Conservation (phyloP, 2,113 vertebrate genomes). For the Apteryx mantelli region DNA sequence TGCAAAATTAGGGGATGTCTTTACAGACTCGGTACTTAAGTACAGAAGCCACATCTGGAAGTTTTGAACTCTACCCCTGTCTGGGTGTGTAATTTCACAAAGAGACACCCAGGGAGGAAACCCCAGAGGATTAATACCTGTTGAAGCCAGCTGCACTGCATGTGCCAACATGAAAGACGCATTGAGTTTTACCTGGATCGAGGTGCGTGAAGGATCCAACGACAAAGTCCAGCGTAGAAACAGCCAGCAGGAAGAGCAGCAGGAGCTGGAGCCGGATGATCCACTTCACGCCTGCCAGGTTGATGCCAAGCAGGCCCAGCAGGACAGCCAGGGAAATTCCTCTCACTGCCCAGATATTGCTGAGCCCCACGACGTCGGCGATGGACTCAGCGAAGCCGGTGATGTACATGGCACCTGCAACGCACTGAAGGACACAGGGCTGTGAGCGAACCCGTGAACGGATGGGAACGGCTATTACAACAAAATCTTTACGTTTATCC, state of each 20-base stretch:
- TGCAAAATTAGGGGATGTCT: neutral
- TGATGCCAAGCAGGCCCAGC: conserved; percentile 92
- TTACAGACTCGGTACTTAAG: neutral
- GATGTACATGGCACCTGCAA: conserved; percentile 97
- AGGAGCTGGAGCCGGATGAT: conserved; percentile 94
- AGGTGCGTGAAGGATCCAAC: conserved; percentile 94
- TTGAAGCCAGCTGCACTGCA: neutral
- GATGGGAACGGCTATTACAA: neutral
- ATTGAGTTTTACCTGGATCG: conserved; percentile 84
- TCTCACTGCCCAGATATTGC: conserved; percentile 88
- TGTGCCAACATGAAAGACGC: too few species aligned
- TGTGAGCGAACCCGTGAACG: neutral
- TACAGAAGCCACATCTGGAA: neutral
- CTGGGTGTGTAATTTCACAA: neutral
- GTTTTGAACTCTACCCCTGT: neutral
- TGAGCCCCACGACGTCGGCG: conserved; percentile 84
- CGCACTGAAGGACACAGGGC: conserved; percentile 81
- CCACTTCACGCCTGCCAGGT: conserved; percentile 96
- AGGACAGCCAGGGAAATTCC: conserved; percentile 88
- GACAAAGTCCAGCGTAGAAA: conserved; percentile 94
- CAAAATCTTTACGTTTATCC: neutral
- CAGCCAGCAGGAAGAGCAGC: conserved; percentile 88
- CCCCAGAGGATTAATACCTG: fast-evolving
- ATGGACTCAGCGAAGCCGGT: conserved; percentile 96
- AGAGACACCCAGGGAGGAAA: neutral